Percentiles rank a stretch among this genome's conserved stretches.
Conservation (phyloP, 2,888 invertebrate species). For the Rhagonycha lutea region DNA sequence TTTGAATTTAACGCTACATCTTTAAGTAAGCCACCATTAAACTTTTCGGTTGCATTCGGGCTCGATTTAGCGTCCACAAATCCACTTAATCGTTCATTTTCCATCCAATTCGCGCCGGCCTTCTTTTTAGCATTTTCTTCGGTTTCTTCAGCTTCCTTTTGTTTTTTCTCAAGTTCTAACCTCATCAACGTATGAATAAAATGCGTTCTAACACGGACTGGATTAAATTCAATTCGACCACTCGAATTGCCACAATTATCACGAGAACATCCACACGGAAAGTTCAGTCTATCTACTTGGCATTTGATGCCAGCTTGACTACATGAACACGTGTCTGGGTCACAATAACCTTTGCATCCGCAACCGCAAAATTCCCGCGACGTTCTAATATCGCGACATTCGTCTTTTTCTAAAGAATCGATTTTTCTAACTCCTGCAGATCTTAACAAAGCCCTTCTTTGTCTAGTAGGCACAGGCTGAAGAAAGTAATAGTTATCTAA, state of each 20-base stretch:
- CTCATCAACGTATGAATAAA: conserved; percentile 97
- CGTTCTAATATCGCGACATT: conserved; percentile 88
- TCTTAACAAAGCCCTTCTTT: conserved; percentile 82
- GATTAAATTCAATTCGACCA: conserved; percentile 96
- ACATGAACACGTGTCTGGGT: conserved; percentile 94
- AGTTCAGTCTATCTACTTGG: conserved; percentile 94
- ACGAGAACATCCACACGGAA: conserved; percentile 94
- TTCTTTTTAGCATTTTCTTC: conserved; percentile 37
- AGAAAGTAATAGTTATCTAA: conserved; percentile 88
- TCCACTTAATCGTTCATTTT: conserved; percentile 51
- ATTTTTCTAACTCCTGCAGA: conserved; percentile 95
- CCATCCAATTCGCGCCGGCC: conserved; percentile 56
- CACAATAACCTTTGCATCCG: conserved; percentile 89
- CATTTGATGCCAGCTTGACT: conserved; percentile 95
- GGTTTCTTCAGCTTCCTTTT: conserved; percentile 60
- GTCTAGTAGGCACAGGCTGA: conserved; percentile 90
- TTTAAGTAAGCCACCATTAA: conserved; percentile 55
- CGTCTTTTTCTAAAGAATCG: conserved; percentile 90
- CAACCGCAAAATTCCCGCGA: conserved; percentile 94
- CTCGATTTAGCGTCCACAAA: conserved; percentile 31
- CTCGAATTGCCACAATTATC: conserved; percentile 92
- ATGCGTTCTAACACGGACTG: conserved; percentile 92
- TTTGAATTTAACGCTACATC: conserved; percentile 61
- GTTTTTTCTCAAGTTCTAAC: conserved; percentile 84
- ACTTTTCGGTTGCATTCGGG: conserved; percentile 40